Evolutionary conservation across 2,797 vertebrate genomes (phyloP), one percentile per base, ranked within the genome.

Genomic region (Myiotriccus ornatus): DNA sequence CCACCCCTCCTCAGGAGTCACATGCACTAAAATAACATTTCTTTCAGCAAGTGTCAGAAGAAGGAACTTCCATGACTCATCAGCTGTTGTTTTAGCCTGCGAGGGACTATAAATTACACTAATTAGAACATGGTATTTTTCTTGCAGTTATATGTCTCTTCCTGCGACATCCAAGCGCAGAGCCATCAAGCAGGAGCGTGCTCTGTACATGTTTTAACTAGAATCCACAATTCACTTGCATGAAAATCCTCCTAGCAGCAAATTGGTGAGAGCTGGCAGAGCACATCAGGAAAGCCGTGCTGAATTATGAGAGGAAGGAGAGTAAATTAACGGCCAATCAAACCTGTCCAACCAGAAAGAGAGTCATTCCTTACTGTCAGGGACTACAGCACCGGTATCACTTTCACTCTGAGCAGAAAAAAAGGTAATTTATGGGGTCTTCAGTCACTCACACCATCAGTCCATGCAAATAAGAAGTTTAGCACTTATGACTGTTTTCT

Each of bases 291-390:
- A 57, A 65, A 93, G 69, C 71, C 82, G 70, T 14, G 64, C 75
- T 94, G 94, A 95, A 88, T 97, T 97, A 94, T 60, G 85, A 85
- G 81, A 90, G 59, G 60, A 89, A 60, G 41, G 65, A 96, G 90
- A 96, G 95, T 93, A 91, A 96, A 97, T 96, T 97, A 96, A 91
- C 4, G 2, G 93, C 94, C 94, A 94, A 95, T 97, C 94, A 95
- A 96, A 97, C 95, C 93, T 91, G 95, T 80, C 91, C 82, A 90
- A 92, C 94, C 92, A 97, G 96, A 97, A 95, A 95, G 62, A 34
- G 95, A 97, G 91, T 87, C 96, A 97, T 98, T 95, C 97, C 95
- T 98, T 97, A 96, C 97, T 96, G 96, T 97, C 98, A 97, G 93
- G 91, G 85, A 93, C 97, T 47, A 43, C 89, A 89, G 95, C 90